These are phyloP conservation scores for Miltochrista miniata DNA, from an alignment of 2,888 invertebrate species.

Conservation along the genomic window DNA sequence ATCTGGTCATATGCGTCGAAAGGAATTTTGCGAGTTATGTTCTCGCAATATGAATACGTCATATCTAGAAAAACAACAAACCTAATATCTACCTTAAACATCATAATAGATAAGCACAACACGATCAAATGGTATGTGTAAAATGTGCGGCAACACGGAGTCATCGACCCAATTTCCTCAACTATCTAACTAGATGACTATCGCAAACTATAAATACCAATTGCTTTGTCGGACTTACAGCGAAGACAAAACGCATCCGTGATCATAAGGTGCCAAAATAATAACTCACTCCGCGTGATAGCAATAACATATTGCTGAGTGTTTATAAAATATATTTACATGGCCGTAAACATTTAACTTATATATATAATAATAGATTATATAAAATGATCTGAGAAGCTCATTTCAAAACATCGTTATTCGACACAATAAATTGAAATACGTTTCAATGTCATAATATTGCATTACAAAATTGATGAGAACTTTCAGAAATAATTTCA, in stretches of 20 bases:
- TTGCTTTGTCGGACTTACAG: slow-evolving; percentile 48
- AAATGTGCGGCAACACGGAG: slow-evolving; percentile 53
- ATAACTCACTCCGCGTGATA: slow-evolving; percentile 57
- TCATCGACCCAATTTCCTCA: slow-evolving; percentile 71
- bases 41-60: not conserved
- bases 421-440: no score
- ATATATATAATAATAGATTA: no score
- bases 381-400: no score
- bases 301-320: slow-evolving; percentile 41
- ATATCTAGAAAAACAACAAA: not conserved
- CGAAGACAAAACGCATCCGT: slow-evolving; percentile 71
- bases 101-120: slow-evolving; percentile 11
- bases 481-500: no score
- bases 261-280: slow-evolving; percentile 70
- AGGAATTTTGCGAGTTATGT: not conserved
- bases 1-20: no score
- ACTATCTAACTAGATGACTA: slow-evolving; percentile 65
- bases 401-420: no score
- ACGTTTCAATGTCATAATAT: no score
- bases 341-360: not conserved
- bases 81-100: slow-evolving; percentile 5
- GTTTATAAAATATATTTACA: slow-evolving; percentile 44
- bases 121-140: slow-evolving; percentile 19
- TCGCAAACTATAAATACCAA: slow-evolving; percentile 68
- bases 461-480: no score